phyloP scores from a whole-genome alignment of 2,797 vertebrate genomes.

The Phalloptychus januarius region DNA sequence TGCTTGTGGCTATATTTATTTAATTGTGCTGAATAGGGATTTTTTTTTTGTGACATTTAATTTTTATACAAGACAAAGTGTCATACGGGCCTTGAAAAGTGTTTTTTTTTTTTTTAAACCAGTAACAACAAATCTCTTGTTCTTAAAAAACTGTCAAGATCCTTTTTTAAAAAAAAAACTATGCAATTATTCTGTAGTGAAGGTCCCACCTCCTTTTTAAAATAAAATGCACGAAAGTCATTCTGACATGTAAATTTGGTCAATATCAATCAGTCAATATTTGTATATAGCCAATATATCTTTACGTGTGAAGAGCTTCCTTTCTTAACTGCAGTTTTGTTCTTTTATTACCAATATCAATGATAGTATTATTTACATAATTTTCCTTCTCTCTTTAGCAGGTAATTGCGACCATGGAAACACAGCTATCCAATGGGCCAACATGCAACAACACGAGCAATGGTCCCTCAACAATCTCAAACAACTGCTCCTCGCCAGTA shows the following conservation, averaged over 20 bases:
- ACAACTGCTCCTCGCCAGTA: conserved; percentile 94
- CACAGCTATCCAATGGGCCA: conserved; percentile 97
- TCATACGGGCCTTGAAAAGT: not conserved
- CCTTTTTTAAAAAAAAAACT: too few species aligned
- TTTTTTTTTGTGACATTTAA: conserved; percentile 24
- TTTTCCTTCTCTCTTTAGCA: conserved; percentile 84
- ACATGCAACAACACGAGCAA: conserved; percentile 96
- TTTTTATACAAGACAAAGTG: not conserved
- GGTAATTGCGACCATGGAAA: conserved; percentile 99
- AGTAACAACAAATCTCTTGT: not conserved
- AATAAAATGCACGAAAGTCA: not conserved
- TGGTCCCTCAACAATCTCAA: conserved; percentile 90
- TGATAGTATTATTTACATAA: conserved; percentile 25
- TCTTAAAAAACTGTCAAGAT: not conserved
- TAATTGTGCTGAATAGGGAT: not conserved
- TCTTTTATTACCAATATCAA: conserved; percentile 13
- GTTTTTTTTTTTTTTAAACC: not conserved
- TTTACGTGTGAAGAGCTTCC: conserved; percentile 60
- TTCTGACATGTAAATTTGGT: not conserved
- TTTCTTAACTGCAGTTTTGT: conserved; percentile 33
- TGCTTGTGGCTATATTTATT: conserved; percentile 21
- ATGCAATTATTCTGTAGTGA: not conserved
- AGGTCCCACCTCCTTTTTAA: not conserved
- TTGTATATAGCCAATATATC: too few species aligned
- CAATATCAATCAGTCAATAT: not conserved